A percentile compares a stretch with the other conserved stretches of the same genome.
These are phyloP conservation scores for Ptyas mucosa DNA, from an alignment of 2,113 vertebrate genomes.

Conservation along the genomic window DNA sequence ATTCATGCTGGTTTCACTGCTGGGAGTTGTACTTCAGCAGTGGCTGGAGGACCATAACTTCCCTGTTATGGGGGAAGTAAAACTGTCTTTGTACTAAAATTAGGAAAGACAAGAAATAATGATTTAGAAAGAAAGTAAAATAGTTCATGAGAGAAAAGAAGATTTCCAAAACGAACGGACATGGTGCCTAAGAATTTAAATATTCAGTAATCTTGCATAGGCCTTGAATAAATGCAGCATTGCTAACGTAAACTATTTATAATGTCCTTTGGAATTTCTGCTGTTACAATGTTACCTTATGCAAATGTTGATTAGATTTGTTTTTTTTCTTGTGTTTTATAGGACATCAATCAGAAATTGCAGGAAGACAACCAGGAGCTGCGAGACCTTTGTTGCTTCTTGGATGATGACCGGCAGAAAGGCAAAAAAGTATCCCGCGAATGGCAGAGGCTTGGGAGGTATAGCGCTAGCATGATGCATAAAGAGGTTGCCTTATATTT, in stretches of 20 bases:
- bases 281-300: rapidly evolving
- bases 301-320: neutral
- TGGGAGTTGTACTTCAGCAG: neutral
- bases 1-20: neutral
- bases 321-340: slow-evolving; percentile 51
- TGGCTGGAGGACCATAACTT: neutral
- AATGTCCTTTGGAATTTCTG: neutral
- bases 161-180: neutral
- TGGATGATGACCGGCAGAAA: slow-evolving; percentile 96
- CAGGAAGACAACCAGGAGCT: slow-evolving; percentile 98
- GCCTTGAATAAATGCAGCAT: neutral
- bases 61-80: neutral
- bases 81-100: neutral
- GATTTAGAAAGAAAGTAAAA: neutral
- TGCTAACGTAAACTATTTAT: neutral
- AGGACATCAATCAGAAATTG: slow-evolving; percentile 97
- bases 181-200: neutral
- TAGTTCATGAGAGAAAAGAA: neutral
- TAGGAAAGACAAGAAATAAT: neutral
- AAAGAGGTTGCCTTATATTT: slow-evolving; percentile 92
- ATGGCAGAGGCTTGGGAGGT: slow-evolving; percentile 93
- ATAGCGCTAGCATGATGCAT: slow-evolving; percentile 88
- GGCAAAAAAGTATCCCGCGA: slow-evolving; percentile 91
- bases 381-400: slow-evolving; percentile 93
- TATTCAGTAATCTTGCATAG: neutral